Evolutionary conservation across 2,888 invertebrate species (phyloP).

Genomic region (Villa cingulata): DNA sequence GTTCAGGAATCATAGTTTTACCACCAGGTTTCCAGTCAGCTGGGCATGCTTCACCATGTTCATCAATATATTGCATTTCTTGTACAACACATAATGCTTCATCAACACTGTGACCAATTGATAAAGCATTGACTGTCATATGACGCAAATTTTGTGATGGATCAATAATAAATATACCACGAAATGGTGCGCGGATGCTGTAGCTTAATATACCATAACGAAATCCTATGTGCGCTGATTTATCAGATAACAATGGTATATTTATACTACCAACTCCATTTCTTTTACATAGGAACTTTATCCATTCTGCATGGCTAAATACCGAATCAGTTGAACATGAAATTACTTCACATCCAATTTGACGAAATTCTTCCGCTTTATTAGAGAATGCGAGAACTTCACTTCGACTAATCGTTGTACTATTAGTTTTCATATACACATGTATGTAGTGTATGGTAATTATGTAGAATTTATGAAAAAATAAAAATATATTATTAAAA

Average conservation of each 20-base stretch:
- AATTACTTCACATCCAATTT: slow-evolving; percentile 73
- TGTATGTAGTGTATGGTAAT: too few relatives aligned
- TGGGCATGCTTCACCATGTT: slow-evolving; percentile 87
- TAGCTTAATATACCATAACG: slow-evolving; percentile 86
- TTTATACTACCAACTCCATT: slow-evolving; percentile 90
- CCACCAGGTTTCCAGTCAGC: slow-evolving; percentile 88
- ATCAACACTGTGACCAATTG: slow-evolving; percentile 83
- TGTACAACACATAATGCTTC: slow-evolving; percentile 90
- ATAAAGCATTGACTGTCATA: slow-evolving; percentile 92
- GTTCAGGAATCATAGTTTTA: slow-evolving; percentile 85
- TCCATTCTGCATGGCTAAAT: slow-evolving; percentile 94
- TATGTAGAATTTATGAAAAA: neutral
- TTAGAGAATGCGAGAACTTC: slow-evolving; percentile 98
- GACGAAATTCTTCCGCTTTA: slow-evolving; percentile 64
- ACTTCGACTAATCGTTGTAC: slow-evolving; percentile 76
- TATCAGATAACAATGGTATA: slow-evolving; percentile 89
- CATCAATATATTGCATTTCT: slow-evolving; percentile 93
- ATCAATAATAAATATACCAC: slow-evolving; percentile 94
- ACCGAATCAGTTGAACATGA: slow-evolving; percentile 94
- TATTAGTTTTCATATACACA: slow-evolving; percentile 17
- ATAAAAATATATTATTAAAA: neutral
- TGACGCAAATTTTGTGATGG: slow-evolving; percentile 75
- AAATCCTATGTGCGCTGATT: slow-evolving; percentile 68
- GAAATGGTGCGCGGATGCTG: slow-evolving; percentile 81
- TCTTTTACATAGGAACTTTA: slow-evolving; percentile 85